Evolutionary conservation across 2,113 vertebrate species (phyloP), one percentile per base, ranked within the genome.

Genomic region (Uropsilus gracilis): DNA sequence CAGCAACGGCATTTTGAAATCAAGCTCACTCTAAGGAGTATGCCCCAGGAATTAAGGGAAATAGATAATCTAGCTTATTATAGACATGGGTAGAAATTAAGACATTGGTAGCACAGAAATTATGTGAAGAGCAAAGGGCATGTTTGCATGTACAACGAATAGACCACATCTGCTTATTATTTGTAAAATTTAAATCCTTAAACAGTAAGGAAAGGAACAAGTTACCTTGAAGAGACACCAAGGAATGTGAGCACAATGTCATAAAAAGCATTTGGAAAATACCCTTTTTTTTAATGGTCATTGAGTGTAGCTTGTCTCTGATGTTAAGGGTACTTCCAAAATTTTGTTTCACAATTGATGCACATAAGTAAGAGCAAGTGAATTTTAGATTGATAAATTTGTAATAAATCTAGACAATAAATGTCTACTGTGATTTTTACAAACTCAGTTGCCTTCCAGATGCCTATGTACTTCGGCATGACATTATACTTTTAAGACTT

Each of bases 11-110:
- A 75, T 63, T 97, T 97, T 92, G 95, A 97, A 97, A 98, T 98
- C 94, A 97, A 97, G 32, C 66, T 42, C 59, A 64, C 71, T 82
- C 66, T 80, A 84, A 96, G 68, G 71, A 95, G 20, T 30, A 59
- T 80, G 93, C 88, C 42, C 39, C 0, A 92, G 71, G 39, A 24
- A 83, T 1, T 64, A 97, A 90, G 81, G 86, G 76, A 97, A 22
- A 81, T 92, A 91, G 90, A 88, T 97, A 97, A 97, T 94, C 78
- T 97, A 96, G 97, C 94, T 96, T 94, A 98, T 46, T 76, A 22
- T 92, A 73, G 76, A 93, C 55, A 69, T 86, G 96, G 96, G 97
- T 97, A 97, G 87, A 96, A 97, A 90, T 98, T 94, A 97, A 98
- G 83, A 86, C 37, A 84, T 46, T 86, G 59, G 59, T 57, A 71